Evolutionary conservation across 2,888 invertebrate species (phyloP), one percentile per base, ranked within the genome.

Genomic region (Papilio protenor): DNA sequence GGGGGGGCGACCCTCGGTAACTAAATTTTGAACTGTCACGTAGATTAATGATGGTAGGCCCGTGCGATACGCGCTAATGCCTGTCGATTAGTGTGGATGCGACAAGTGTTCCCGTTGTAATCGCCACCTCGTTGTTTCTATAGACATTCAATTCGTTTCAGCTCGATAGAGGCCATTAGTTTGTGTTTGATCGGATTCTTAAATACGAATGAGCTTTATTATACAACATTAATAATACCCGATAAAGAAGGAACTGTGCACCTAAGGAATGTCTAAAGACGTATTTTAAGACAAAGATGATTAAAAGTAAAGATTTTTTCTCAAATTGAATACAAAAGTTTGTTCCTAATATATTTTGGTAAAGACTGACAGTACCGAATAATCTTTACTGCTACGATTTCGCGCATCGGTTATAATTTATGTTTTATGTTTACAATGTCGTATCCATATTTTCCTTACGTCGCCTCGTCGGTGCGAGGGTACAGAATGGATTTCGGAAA

Each of bases 21-120:
- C 94, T 94, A 94, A 94, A 95, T 95, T 95, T 95, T 94, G 93
- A 94, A 94, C 94, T 95, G 95, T 95, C 95, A 95, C 94, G 94
- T 92, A 95, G 94, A 95, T 95, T 95, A 95, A 95, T 95, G 95
- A 95, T 91, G 92, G 91, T 92, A 92, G 92, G 92, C 91, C 93
- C 92, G 95, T 92, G 93, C 94, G 93, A 93, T 94, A 95, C 94
- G 94, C 94, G 93, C 91, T 93, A 93, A 93, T 93, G 94, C 91
- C 86, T 90, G 83, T 84, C 86, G 90, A 86, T 86, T 91, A 88
- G 84, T 88, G 86, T 91, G 94, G 94, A 94, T 91, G 87, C 81
- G 93, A 84, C 89, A 75, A 72, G 59, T 77, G 74, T 74, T 69
- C n/a, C 45, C 66, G 66, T 66, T 66, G 66, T 66, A 66, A 66